Evolutionary conservation across 2,888 invertebrate species (phyloP), one percentile per base, ranked within the genome.

Genomic region (Argyresthia albistria): DNA sequence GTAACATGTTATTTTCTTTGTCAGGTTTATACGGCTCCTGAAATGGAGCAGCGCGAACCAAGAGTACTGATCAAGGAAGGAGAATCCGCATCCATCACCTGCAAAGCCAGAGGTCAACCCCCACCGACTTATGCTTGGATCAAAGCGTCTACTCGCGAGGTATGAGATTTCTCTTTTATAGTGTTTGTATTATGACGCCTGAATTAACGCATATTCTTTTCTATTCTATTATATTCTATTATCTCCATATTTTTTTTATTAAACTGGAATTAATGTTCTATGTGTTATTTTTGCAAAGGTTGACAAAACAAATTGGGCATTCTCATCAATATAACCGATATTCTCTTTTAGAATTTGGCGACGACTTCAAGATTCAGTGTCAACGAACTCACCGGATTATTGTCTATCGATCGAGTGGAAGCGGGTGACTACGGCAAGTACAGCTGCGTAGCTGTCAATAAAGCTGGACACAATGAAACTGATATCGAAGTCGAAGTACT

Each of bases 71-170:
- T 95, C 4, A 89, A 94, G 43, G 97, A 97, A 79, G 95, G 95
- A 0, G 93, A 95, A 73, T 89, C 91, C 36, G 93, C 93, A 39
- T 89, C 91, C 1, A 91, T 95, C 42, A 88, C 89, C 52, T 97
- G 97, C 72, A 90, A 90, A 60, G 96, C 95, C 0, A 90, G 86
- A 43, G 97, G 96, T 14, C 96, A 96, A 71, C 97, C 97, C 1
- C 91, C 91, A 12, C 97, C 97, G 46, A 90, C 89, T 54, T 95
- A 93, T 68, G 91, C 91, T 36, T 97, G 97, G 97, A 93, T 96
- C 54, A 93, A 94, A 64, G 89, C 91, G 55, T 84, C 90, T 52
- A 92, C 91, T 1, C 91, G 93, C 52, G 89, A 91, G 69, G 88
- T 84, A 73, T 56, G 51, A 52, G 46, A 14, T 43, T 42, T 8